These are phyloP conservation scores for Etheostoma perlongum DNA, from an alignment of 2,797 vertebrate genomes.

Conservation along the genomic window DNA sequence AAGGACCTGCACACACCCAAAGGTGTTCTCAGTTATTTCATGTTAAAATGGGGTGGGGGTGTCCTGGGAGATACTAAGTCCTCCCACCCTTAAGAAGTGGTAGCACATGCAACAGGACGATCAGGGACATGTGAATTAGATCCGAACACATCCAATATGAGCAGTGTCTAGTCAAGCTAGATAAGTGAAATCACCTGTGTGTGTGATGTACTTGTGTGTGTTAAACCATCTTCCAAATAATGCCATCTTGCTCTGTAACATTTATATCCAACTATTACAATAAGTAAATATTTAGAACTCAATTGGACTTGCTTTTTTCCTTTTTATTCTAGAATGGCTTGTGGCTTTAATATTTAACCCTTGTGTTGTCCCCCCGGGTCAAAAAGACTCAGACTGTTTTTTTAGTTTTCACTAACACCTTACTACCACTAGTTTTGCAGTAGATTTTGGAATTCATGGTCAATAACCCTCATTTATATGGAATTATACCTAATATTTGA, in stretches of 20 bases:
- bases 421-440: too few species aligned
- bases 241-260: conserved; percentile 20
- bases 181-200: conserved; percentile 5
- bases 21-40: conserved; percentile 1
- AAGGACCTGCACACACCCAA: conserved; percentile 9
- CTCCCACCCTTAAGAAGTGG: too few species aligned
- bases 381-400: too few species aligned
- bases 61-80: background rate
- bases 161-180: background rate
- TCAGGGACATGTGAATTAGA: background rate
- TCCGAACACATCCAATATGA: background rate
- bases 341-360: too few species aligned
- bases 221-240: conserved; percentile 1
- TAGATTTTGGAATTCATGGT: too few species aligned
- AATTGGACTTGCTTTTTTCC: background rate
- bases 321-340: background rate
- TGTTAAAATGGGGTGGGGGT: background rate
- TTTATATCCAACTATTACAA: conserved; percentile 20
- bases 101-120: background rate
- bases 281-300: conserved; percentile 45
- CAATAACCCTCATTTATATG: too few species aligned
- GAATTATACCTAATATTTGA: too few species aligned
- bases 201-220: background rate
- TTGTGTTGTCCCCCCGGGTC: too few species aligned
- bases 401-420: too few species aligned